Conservation (phyloP, 2,113 vertebrate genomes). For the Thalassarche chlororhynchos region DNA sequence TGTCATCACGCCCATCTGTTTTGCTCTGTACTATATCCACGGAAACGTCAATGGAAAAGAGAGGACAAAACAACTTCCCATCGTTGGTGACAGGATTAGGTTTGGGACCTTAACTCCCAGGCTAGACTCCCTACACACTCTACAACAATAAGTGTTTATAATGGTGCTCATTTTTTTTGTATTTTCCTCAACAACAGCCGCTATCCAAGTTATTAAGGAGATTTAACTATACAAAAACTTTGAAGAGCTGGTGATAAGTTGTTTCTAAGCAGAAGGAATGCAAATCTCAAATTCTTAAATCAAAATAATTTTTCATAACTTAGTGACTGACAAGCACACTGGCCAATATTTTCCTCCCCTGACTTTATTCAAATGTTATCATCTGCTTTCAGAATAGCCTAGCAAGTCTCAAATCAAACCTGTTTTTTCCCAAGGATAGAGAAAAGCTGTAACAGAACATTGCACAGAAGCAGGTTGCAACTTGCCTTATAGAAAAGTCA, state of each 20-base stretch:
- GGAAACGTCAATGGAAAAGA: not conserved
- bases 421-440: not conserved
- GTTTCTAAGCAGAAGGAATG: not conserved
- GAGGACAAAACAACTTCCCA: not conserved
- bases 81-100: not conserved
- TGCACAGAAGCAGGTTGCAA: not conserved
- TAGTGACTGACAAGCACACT: not conserved
- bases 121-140: not conserved
- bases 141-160: not conserved
- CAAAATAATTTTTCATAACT: not conserved
- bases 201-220: not conserved
- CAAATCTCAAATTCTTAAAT: not conserved
- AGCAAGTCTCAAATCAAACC: not conserved
- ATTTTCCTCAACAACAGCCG: not conserved
- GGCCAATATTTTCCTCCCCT: not conserved
- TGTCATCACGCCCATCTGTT: conserved; percentile 1
- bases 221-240: not conserved
- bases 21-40: not conserved
- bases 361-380: not conserved
- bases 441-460: not conserved
- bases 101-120: not conserved
- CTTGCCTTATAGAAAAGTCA: not conserved
- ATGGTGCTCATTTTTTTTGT: not conserved
- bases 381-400: not conserved
- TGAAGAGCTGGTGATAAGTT: not conserved